Evolutionary conservation across 2,888 invertebrate genomes (phyloP), one percentile per base, ranked within the genome.

Genomic region (Podotricha telesiphe): DNA sequence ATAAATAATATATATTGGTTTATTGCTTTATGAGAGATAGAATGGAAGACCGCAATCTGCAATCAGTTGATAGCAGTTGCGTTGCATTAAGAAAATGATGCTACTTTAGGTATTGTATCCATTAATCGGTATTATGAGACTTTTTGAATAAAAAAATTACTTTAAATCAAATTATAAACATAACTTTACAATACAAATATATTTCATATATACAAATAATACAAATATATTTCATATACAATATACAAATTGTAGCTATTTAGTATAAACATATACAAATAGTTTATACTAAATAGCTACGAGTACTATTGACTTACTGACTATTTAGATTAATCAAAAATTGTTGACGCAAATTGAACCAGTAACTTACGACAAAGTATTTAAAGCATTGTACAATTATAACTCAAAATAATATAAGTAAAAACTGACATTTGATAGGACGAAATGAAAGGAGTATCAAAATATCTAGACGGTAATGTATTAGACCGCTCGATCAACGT

Each of bases 391-490:
- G 42, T 13, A 42, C 11, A 42, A 42, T 42, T 13, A 42, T 2
- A 42, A 1, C 42, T 13, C 28, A 28, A 50, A 48, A 50, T n/a
- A 13, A 20, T 50, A 10, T 50, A 50, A 40, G n/a, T 15, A 20
- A 15, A 40, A 10, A 19, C 48, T 37, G 28, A 28, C 17, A 62
- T 62, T 34, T 62, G 47, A 20, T 58, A 40, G 19, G 37, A 58
- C 10, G 42, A 58, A 15, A 42, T 42, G 58, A 42, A 58, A 58
- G 40, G 19, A 58, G 37, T 58, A 58, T 58, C 42, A 42, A 58
- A 58, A 58, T 20, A 58, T 58, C 42, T 15, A 58, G 42, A 58
- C 40, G 42, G n/a, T 42, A 58, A 58, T 42, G 58, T 58, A 58
- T 40, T 58, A 42, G 40, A 42, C 8, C 58, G 58, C 20, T 58